phyloP scores from a whole-genome alignment of 2,888 invertebrate species.

The Dicyrtoma fusca region DNA sequence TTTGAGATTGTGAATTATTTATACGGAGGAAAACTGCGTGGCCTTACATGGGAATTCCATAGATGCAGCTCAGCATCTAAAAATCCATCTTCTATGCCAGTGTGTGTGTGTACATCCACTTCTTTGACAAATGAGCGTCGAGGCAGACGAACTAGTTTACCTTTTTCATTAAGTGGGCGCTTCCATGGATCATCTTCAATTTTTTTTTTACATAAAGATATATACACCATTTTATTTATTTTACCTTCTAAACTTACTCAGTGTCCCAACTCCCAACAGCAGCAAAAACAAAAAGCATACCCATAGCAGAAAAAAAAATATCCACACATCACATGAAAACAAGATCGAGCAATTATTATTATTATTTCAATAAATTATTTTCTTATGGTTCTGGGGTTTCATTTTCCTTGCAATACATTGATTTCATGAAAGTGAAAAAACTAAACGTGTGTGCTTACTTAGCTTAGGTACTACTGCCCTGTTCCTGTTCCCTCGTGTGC shows the following conservation, averaged over 20 bases:
- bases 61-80: not conserved
- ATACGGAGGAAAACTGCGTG: constrained; percentile 24
- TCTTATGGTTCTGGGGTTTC: too few species aligned
- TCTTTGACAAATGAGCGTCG: constrained; percentile 30
- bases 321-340: too few species aligned
- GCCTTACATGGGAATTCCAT: constrained; percentile 18
- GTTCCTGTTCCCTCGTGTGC: constrained; percentile 4
- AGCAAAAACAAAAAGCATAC: not conserved
- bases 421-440: too few species aligned
- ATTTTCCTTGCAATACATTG: too few species aligned
- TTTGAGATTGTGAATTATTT: constrained; percentile 30
- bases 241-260: not conserved
- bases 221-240: not conserved
- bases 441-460: too few species aligned
- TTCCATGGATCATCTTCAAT: not conserved
- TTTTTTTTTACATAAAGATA: constrained; percentile 6
- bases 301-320: too few species aligned
- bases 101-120: too few species aligned
- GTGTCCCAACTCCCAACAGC: not conserved
- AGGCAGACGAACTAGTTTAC: constrained; percentile 33
- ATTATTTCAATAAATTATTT: too few species aligned
- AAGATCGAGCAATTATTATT: too few species aligned
- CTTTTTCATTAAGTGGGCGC: constrained; percentile 34
- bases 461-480: not conserved
- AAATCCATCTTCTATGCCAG: too few species aligned